Base-by-base conservation (phyloP, 2,888 invertebrate genomes). In the Cantharis flavilabris region DNA sequence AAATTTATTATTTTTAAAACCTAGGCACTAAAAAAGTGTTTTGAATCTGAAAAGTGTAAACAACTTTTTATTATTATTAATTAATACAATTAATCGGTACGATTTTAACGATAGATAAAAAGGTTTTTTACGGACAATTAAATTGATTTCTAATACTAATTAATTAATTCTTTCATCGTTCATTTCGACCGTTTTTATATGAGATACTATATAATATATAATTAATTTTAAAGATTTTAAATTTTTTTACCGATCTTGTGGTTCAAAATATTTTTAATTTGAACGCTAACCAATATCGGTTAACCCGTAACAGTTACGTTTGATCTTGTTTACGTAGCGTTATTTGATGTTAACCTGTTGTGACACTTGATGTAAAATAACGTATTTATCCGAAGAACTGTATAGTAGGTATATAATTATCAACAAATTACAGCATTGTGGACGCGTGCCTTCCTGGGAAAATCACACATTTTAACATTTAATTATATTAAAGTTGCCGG, bases 401-500 rank as follows among this genome's bases (percentile, higher is more conserved):
- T 72, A n/a, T n/a, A 69, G 69, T 26, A 26, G 26, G 26, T 64
- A 33, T 70, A 64, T 78, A 79, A 80, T 76, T 75, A 70, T 49
- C 30, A 70, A 76, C 63, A 70, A 75, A 74, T 75, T 72, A 75
- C 69, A 76, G 33, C 70, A 78, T 71, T 71, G 67, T 28, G 76
- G 63, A 76, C 81, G 75, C 82, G 81, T 81, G 80, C 81, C 71
- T 74, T 74, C 70, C 73, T 69, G 71, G 76, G 78, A 79, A 81
- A 80, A 80, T 79, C 76, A 72, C 77, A 75, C 77, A 76, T 67
- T 81, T 80, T 76, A 80, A 73, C 71, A 70, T 79, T 76, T 77
- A 79, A 80, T 82, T 80, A 80, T 75, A 77, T 77, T 72, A 76
- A 79, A 78, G 79, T 73, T 78, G 79, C 76, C 79, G 80, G 79